Evolutionary conservation across 1,140 invertebrate genomes (phyloP).

Genomic region (Reticulitermes speratus): DNA sequence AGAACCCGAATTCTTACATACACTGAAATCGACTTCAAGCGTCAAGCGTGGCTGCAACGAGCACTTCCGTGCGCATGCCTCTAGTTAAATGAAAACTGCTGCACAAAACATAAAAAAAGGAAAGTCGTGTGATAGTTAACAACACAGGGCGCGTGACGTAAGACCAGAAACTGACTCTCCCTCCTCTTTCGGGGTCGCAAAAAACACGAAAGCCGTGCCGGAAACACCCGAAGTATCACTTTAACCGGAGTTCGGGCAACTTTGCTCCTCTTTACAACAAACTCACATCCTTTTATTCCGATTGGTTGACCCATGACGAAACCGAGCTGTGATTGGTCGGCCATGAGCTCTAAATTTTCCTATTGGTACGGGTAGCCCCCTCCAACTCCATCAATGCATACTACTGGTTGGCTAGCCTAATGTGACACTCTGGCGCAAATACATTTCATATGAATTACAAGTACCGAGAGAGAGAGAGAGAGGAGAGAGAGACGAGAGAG

Average conservation of each 20-base stretch:
- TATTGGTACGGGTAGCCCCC: not conserved
- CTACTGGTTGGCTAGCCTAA: constrained; percentile 13
- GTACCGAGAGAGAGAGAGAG: not conserved
- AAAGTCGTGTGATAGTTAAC: not conserved
- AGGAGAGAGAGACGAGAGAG: not conserved
- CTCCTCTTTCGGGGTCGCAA: not conserved
- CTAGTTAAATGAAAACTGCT: not conserved
- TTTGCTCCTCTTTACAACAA: constrained; percentile 6
- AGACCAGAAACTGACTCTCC: not conserved
- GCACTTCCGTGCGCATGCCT: not conserved
- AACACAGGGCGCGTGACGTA: not conserved
- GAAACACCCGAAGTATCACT: constrained; percentile 1
- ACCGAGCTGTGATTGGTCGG: constrained; percentile 2
- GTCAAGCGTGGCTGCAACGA: too few species aligned
- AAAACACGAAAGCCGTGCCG: not conserved
- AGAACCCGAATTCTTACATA: too few species aligned
- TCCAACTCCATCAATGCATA: not conserved
- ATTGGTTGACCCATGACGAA: not conserved
- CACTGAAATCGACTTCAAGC: too few species aligned
- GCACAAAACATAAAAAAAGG: not conserved
- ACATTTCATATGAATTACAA: constrained; percentile 20
- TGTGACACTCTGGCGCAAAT: constrained; percentile 8
- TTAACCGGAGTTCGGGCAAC: not conserved
- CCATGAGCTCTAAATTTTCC: not conserved
- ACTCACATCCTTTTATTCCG: not conserved